These are phyloP conservation scores for Ia io DNA, from an alignment of 2,113 vertebrate species.

Conservation along the genomic window DNA sequence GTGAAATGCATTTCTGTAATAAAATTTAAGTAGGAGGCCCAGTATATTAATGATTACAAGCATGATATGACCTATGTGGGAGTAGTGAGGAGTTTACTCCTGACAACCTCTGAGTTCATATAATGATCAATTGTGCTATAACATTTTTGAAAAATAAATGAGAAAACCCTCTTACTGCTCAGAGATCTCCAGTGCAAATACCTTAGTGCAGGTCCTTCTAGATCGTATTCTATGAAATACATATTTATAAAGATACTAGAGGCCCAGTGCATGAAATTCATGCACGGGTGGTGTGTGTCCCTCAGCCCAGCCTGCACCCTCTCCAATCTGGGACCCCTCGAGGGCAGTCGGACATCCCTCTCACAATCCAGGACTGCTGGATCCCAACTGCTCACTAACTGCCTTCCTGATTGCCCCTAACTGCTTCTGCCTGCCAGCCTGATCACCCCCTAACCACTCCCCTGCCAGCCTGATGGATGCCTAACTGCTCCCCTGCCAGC, in stretches of 20 bases:
- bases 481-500: too few relatives aligned
- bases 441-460: too few relatives aligned
- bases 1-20: neutral
- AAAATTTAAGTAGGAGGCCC: neutral
- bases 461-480: too few relatives aligned
- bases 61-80: neutral
- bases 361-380: too few relatives aligned
- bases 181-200: neutral
- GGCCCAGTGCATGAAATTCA: too few relatives aligned
- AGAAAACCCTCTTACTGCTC: neutral
- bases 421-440: too few relatives aligned
- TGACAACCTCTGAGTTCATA: neutral
- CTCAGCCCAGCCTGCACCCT: too few relatives aligned
- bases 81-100: neutral
- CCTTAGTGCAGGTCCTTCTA: neutral
- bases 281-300: too few relatives aligned
- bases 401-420: too few relatives aligned
- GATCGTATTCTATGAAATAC: neutral
- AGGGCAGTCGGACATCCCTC: too few relatives aligned
- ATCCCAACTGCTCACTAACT: too few relatives aligned
- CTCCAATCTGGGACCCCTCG: too few relatives aligned
- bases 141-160: neutral
- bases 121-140: neutral
- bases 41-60: neutral
- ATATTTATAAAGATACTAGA: neutral